phyloP scores from a whole-genome alignment of 1,140 invertebrate species.

The Aphelenchoides avenae region DNA sequence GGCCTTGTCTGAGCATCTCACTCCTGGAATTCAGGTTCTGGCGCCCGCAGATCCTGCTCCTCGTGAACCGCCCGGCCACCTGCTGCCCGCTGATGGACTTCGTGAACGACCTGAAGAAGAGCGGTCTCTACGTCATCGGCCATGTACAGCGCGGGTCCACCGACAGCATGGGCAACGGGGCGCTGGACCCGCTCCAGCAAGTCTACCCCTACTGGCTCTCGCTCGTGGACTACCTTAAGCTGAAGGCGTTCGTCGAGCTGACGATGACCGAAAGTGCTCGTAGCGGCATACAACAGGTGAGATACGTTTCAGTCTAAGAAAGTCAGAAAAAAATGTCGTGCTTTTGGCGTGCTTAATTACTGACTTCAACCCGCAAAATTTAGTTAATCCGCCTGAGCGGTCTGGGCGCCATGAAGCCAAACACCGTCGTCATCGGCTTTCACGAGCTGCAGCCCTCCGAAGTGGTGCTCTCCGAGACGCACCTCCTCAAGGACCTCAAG shows the following conservation, averaged over 20 bases:
- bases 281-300: conserved; percentile 78
- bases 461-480: conserved; percentile 43
- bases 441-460: conserved; percentile 63
- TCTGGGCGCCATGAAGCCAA: conserved; percentile 90
- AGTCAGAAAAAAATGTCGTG: no score
- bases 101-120: conserved; percentile 96
- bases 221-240: conserved; percentile 55
- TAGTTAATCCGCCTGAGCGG: conserved; percentile 78
- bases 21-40: conserved; percentile 75
- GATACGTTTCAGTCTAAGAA: not conserved
- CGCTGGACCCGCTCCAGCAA: conserved; percentile 56
- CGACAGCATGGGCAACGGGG: conserved; percentile 24
- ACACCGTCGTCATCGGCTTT: conserved; percentile 72
- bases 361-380: not conserved
- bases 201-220: conserved; percentile 58
- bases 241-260: conserved; percentile 91
- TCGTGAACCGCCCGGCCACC: conserved; percentile 85
- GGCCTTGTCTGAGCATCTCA: no score
- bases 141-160: conserved; percentile 53
- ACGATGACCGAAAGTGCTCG: conserved; percentile 78
- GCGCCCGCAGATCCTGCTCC: conserved; percentile 89
- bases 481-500: conserved; percentile 56
- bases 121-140: conserved; percentile 67
- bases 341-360: no score
- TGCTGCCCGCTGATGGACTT: conserved; percentile 87